Evolutionary conservation across 1,140 invertebrate species (phyloP).

Genomic region (Nasonia vitripennis): DNA sequence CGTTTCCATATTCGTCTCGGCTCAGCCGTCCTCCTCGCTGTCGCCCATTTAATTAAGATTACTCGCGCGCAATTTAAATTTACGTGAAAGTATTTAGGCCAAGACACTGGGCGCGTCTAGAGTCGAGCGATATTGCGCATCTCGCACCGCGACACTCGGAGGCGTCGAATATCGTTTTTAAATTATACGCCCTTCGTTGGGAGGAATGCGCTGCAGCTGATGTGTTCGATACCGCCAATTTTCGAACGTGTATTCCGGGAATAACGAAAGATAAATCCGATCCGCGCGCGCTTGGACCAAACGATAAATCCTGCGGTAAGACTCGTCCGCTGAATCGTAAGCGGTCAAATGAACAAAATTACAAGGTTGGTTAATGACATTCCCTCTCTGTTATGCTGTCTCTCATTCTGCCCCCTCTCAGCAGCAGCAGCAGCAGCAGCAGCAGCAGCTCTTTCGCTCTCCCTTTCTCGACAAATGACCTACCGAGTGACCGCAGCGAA

Average conservation of each 20-base stretch:
- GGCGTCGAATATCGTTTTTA: not conserved
- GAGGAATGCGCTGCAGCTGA: not conserved
- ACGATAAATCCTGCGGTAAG: conserved; percentile 71
- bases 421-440: not conserved
- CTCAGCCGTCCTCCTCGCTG: not conserved
- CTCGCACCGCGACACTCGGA: too few species aligned
- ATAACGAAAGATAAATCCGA: conserved; percentile 45
- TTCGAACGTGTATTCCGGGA: conserved; percentile 31
- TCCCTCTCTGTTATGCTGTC: conserved; percentile 54
- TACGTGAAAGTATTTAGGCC: conserved; percentile 2
- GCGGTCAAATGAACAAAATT: conserved; percentile 75
- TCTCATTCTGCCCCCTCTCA: not conserved
- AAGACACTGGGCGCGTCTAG: not conserved
- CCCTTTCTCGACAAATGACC: conserved; percentile 17
- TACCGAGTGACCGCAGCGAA: conserved; percentile 35
- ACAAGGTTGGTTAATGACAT: conserved; percentile 73
- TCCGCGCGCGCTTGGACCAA: conserved; percentile 58
- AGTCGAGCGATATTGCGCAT: not conserved
- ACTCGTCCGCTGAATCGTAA: conserved; percentile 66
- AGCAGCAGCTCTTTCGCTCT: conserved; percentile 23
- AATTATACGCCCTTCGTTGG: conserved; percentile 13
- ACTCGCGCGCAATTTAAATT: conserved; percentile 14
- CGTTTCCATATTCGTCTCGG: conserved; percentile 4
- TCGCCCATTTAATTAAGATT: conserved; percentile 12
- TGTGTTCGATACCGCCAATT: conserved; percentile 28